These are phyloP conservation scores for Nomada goodeniana DNA, from an alignment of 2,888 invertebrate genomes.

Conservation along the genomic window DNA sequence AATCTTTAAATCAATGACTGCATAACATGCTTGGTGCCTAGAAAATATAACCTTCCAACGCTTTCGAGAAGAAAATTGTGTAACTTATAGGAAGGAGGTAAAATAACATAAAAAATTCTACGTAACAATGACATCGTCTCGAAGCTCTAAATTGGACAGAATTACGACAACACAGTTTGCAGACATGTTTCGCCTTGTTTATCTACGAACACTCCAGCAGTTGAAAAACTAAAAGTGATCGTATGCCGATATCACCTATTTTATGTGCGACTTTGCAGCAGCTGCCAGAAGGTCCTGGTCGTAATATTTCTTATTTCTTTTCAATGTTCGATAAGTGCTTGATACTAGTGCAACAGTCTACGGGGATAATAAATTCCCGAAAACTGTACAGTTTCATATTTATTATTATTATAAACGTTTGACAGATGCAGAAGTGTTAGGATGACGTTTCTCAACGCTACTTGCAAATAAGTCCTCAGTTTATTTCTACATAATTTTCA, in stretches of 20 bases:
- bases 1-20: not conserved
- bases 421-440: too few species aligned
- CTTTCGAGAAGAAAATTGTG: not conserved
- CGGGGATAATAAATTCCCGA: not conserved
- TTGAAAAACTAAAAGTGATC: conserved; percentile 28
- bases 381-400: not conserved
- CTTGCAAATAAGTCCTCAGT: too few species aligned
- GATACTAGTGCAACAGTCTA: not conserved
- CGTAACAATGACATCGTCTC: conserved; percentile 26
- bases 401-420: too few species aligned
- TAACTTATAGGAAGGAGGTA: not conserved
- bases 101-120: conserved; percentile 7
- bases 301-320: conserved; percentile 25
- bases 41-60: not conserved
- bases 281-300: not conserved
- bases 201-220: not conserved
- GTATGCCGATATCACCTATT: not conserved
- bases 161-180: conserved; percentile 5
- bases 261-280: not conserved
- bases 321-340: conserved; percentile 8
- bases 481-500: too few species aligned
- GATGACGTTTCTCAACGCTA: too few species aligned
- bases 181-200: conserved; percentile 11
- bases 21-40: too few species aligned
- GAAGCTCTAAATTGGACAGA: conserved; percentile 27